These are phyloP conservation scores for Pleuronectes platessa DNA, from an alignment of 2,113 vertebrate genomes.

Conservation along the genomic window DNA sequence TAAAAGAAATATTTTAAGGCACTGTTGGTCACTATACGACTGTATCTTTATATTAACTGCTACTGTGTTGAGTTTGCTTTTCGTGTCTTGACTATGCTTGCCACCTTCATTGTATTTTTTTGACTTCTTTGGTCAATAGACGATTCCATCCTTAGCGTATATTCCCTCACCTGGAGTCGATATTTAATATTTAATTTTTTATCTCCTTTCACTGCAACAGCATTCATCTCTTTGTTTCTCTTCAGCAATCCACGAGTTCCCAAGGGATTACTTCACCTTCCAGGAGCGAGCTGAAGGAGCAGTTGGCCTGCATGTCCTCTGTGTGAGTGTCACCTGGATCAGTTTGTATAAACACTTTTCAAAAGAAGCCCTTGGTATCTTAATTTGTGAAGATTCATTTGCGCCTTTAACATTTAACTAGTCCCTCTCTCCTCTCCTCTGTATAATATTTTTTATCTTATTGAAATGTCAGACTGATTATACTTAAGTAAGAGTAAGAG, in stretches of 20 bases:
- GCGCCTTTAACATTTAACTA: too few species aligned
- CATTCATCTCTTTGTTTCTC: conserved; percentile 32
- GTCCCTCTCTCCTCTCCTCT: too few species aligned
- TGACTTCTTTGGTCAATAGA: neutral
- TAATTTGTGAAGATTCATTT: too few species aligned
- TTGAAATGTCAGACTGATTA: too few species aligned
- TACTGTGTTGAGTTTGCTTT: too few species aligned
- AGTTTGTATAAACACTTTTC: neutral
- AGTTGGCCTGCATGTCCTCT: conserved; percentile 90
- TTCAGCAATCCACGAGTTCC: conserved; percentile 94
- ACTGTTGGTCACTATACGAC: too few species aligned
- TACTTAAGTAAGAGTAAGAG: too few species aligned
- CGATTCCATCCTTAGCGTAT: neutral
- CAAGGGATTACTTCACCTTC: conserved; percentile 91
- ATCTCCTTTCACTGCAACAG: neutral
- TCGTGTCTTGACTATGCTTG: neutral
- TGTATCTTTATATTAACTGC: too few species aligned
- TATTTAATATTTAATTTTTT: neutral
- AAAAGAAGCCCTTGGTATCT: too few species aligned
- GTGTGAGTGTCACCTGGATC: conserved; percentile 86
- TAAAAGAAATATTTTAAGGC: too few species aligned
- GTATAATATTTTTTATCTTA: too few species aligned
- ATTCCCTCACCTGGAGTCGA: neutral
- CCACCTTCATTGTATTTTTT: neutral
- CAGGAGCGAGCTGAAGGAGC: conserved; percentile 91